Evolutionary conservation across 2,888 invertebrate species (phyloP).

Genomic region (Ochropleura leucogaster): DNA sequence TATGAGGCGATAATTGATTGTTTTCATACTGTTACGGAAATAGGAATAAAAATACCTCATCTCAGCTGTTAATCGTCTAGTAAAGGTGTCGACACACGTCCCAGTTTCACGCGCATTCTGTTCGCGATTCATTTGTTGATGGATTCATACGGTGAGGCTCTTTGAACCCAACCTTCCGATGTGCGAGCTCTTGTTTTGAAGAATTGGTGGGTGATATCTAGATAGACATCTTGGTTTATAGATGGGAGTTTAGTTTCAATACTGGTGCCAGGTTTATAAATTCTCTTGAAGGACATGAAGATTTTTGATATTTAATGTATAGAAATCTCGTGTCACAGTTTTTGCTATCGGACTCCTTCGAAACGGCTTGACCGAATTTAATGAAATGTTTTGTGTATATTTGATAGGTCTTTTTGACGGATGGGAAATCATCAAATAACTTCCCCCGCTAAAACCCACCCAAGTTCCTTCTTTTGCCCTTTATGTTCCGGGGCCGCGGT

Average conservation of each 20-base stretch:
- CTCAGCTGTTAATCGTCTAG: slow-evolving; percentile 42
- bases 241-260: not conserved
- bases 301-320: not conserved
- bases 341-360: no score
- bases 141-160: slow-evolving; percentile 11
- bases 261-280: not conserved
- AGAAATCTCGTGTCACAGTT: no score
- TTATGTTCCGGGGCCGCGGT: no score
- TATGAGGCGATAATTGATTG: slow-evolving; percentile 34
- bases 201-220: not conserved
- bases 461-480: no score
- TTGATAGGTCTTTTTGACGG: no score
- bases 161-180: slow-evolving; percentile 43
- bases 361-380: no score
- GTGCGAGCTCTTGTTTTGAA: not conserved
- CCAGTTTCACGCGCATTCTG: slow-evolving; percentile 22
- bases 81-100: slow-evolving; percentile 31
- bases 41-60: slow-evolving; percentile 42
- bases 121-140: slow-evolving; percentile 34
- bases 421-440: no score
- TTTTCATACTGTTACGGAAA: slow-evolving; percentile 44
- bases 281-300: not conserved
- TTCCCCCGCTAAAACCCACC: no score
- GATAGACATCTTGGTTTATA: slow-evolving; percentile 3
- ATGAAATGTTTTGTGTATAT: no score